Percentiles rank a stretch among this genome's conserved stretches.
Conservation (phyloP, 1,140 invertebrate species). For the Trichonephila clavipes region DNA sequence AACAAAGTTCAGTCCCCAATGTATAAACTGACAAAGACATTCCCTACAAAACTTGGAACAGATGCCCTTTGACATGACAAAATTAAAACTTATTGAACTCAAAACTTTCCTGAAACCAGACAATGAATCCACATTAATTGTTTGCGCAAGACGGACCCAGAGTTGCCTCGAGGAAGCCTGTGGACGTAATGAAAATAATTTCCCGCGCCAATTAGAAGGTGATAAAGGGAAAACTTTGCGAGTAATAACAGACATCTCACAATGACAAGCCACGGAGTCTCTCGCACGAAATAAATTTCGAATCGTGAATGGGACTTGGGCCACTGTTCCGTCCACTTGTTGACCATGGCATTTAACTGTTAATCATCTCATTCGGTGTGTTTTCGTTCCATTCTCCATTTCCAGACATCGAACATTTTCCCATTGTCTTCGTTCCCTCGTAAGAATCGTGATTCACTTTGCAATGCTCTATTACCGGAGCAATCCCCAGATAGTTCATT, state of each 20-base stretch:
- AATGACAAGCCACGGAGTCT: constrained; percentile 29
- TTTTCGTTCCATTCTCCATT: constrained; percentile 14
- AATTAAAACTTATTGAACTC: background rate
- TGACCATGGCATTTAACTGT: constrained; percentile 47
- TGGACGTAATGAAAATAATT: constrained; percentile 50
- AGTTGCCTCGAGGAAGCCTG: background rate
- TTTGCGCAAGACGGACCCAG: background rate
- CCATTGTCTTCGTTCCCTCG: constrained; percentile 18
- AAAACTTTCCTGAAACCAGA: background rate
- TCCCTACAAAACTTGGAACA: background rate
- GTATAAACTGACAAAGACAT: background rate
- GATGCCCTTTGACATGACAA: background rate
- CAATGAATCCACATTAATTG: constrained; percentile 11
- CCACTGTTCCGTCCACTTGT: background rate
- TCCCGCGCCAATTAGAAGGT: constrained; percentile 41
- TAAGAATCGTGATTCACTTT: constrained; percentile 58
- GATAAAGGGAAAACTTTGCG: constrained; percentile 53
- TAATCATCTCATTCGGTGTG: constrained; percentile 40
- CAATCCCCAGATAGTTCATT: constrained; percentile 50
- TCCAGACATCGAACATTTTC: constrained; percentile 44
- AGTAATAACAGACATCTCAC: constrained; percentile 3
- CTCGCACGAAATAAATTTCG: background rate
- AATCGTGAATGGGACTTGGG: constrained; percentile 2
- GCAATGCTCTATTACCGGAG: constrained; percentile 49
- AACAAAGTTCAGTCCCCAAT: no score